Evolutionary conservation across 2,113 vertebrate species (phyloP).

Genomic region (Mirounga angustirostris): DNA sequence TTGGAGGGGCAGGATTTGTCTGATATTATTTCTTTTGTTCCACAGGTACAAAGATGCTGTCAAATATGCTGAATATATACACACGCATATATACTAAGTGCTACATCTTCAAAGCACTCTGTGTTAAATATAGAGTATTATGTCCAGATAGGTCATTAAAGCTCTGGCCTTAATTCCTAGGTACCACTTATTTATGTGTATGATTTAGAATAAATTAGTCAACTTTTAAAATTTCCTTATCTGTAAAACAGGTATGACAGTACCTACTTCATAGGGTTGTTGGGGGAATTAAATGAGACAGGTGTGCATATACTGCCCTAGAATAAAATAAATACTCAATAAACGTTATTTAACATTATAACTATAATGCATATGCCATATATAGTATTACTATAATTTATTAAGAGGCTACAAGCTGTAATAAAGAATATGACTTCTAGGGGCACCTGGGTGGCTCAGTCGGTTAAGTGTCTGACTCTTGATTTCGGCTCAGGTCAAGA

Average conservation of each 20-base stretch:
- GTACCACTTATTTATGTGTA: not conserved
- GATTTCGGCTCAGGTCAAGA: not conserved
- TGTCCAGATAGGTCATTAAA: not conserved
- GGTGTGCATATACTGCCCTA: not conserved
- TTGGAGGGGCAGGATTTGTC: not conserved
- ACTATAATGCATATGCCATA: not conserved
- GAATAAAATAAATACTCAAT: constrained; percentile 51
- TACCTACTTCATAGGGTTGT: not conserved
- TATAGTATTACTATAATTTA: not conserved
- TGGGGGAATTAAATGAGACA: constrained; percentile 25
- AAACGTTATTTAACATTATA: constrained; percentile 31
- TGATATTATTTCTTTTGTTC: not conserved
- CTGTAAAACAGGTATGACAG: not conserved
- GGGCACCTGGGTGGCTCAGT: not conserved
- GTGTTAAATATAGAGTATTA: not conserved
- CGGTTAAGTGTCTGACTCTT: not conserved
- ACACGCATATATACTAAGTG: not conserved
- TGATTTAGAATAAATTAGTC: not conserved
- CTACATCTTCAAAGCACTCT: not conserved
- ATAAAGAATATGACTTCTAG: not conserved
- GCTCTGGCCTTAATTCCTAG: not conserved
- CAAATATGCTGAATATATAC: not conserved
- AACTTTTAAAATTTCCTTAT: constrained; percentile 8
- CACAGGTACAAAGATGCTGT: not conserved
- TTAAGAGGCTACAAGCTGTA: not conserved